phyloP scores from a whole-genome alignment of 1,140 invertebrate species.

The Rhizoglyphus robini region DNA sequence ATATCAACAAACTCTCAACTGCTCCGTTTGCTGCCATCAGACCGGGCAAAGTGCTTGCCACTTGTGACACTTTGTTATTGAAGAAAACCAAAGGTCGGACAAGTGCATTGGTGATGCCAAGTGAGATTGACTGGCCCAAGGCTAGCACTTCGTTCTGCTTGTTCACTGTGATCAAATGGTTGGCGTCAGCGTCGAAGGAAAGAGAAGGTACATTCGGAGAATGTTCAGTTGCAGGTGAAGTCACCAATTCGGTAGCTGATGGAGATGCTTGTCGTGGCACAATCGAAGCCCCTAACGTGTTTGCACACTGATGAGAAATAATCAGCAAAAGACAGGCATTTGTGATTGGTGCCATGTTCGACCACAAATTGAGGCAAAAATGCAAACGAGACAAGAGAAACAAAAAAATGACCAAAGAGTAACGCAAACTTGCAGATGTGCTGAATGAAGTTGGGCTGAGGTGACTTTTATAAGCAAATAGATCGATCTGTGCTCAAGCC shows the following conservation, averaged over 20 bases:
- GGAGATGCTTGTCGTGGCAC: not conserved
- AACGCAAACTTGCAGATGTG: no score
- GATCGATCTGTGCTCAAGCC: no score
- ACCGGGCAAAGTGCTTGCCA: not conserved
- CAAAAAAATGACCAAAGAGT: no score
- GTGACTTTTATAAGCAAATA: no score
- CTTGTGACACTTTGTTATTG: not conserved
- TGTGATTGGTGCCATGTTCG: no score
- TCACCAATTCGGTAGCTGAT: not conserved
- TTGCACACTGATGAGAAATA: not conserved
- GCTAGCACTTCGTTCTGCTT: not conserved
- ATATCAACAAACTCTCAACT: no score
- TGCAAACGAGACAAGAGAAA: no score
- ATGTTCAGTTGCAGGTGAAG: not conserved
- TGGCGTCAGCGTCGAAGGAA: not conserved
- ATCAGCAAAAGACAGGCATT: no score
- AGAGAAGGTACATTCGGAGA: not conserved
- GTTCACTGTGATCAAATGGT: not conserved
- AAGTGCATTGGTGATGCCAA: not conserved
- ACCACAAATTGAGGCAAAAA: no score
- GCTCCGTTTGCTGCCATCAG: constrained; percentile 14
- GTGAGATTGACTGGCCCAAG: not conserved
- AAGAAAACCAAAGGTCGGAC: not conserved
- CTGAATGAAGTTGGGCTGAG: no score
- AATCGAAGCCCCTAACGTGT: not conserved